Conservation (phyloP, 1,140 invertebrate genomes). For the Drosophila seguyi region DNA sequence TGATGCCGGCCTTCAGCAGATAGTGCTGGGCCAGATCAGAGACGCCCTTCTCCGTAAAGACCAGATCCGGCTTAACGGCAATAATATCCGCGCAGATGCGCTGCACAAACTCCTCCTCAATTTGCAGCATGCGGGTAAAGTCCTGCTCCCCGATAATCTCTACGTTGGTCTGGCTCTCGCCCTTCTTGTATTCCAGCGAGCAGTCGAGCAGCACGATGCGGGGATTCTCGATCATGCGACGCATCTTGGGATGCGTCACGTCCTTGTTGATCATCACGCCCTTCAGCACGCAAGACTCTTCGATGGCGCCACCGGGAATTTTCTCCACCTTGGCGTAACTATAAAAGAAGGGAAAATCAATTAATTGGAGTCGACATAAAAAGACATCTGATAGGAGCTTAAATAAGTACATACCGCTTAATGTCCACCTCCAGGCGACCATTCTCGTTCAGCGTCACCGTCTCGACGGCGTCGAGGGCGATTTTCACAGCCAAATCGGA, state of each 20-base stretch:
- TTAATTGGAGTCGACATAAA: background rate
- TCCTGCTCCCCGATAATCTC: constrained; percentile 98
- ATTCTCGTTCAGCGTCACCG: constrained; percentile 95
- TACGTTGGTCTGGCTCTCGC: constrained; percentile 99
- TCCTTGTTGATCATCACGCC: constrained; percentile 99
- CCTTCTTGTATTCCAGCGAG: constrained; percentile 99
- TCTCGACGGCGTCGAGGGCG: constrained; percentile 97
- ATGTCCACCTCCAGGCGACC: constrained; percentile 98
- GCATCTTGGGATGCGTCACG: constrained; percentile 99
- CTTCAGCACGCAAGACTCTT: constrained; percentile 96
- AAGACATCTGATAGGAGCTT: background rate
- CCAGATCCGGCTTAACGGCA: constrained; percentile 96
- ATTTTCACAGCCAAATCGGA: constrained; percentile 97
- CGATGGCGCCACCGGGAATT: constrained; percentile 97
- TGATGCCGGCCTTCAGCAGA: constrained; percentile 96
- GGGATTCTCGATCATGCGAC: constrained; percentile 97
- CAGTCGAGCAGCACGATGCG: constrained; percentile 98
- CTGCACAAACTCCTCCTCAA: constrained; percentile 98
- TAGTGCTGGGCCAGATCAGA: constrained; percentile 96
- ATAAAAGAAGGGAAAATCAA: background rate
- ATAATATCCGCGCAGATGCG: constrained; percentile 98
- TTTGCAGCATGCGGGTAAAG: constrained; percentile 95
- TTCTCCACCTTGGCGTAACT: constrained; percentile 98
- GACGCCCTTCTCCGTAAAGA: constrained; percentile 99
- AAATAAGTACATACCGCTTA: constrained; percentile 88